phyloP scores from a whole-genome alignment of 1,140 invertebrate genomes.

The Saccostrea cuccullata region DNA sequence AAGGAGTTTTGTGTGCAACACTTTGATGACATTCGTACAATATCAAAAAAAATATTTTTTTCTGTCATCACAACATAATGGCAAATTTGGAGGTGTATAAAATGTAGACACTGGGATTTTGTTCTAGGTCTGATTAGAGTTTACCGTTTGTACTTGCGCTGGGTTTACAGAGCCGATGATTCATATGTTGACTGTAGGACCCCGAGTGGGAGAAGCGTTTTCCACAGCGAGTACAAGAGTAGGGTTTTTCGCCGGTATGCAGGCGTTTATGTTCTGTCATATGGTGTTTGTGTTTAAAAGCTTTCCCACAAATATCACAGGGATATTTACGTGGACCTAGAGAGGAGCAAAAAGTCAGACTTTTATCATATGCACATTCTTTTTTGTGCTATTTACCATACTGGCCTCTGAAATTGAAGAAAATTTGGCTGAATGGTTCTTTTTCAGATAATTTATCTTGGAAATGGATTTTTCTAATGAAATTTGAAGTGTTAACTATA shows the following conservation, averaged over 20 bases:
- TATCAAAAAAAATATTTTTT: slow-evolving; percentile 1
- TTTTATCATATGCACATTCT: slow-evolving; percentile 10
- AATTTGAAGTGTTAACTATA: neutral
- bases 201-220: slow-evolving; percentile 99
- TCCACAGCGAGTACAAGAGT: slow-evolving; percentile 98
- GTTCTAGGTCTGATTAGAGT: slow-evolving; percentile 3
- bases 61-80: slow-evolving; percentile 17
- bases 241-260: slow-evolving; percentile 99
- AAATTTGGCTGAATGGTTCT: neutral
- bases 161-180: slow-evolving; percentile 77
- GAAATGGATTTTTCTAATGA: neutral
- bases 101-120: slow-evolving; percentile 22
- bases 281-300: slow-evolving; percentile 99
- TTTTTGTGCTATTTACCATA: neutral
- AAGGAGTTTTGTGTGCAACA: slow-evolving; percentile 29
- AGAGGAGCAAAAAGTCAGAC: slow-evolving; percentile 40
- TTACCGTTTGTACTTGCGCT: slow-evolving; percentile 42
- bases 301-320: slow-evolving; percentile 97
- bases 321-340: slow-evolving; percentile 80
- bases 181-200: slow-evolving; percentile 99
- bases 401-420: slow-evolving; percentile 4
- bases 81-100: slow-evolving; percentile 15
- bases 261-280: slow-evolving; percentile 98
- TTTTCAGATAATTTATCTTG: neutral
- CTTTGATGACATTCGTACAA: slow-evolving; percentile 13